These are phyloP conservation scores for Rhabdomys pumilio DNA, from an alignment of 2,797 vertebrate species.

Conservation along the genomic window DNA sequence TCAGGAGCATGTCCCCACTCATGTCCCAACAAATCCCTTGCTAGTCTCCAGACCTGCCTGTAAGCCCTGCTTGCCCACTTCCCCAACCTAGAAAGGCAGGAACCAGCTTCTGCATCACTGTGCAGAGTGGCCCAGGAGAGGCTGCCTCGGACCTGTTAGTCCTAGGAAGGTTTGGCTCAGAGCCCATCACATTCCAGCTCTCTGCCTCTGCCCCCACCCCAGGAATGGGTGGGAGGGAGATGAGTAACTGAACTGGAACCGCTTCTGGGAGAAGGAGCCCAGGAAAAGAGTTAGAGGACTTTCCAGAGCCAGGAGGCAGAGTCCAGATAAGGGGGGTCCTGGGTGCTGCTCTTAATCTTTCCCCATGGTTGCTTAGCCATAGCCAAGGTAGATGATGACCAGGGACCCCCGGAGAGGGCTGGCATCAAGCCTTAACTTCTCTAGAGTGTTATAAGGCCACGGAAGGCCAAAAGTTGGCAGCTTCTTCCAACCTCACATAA, in stretches of 20 bases:
- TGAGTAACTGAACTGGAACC: constrained; percentile 73
- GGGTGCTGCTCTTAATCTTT: not conserved
- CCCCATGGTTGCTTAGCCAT: not conserved
- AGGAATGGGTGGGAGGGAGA: constrained; percentile 73
- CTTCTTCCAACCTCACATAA: not conserved
- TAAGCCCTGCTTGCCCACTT: not conserved
- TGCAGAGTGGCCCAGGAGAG: not conserved
- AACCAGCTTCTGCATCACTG: not conserved
- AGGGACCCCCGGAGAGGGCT: not conserved
- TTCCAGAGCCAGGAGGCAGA: not conserved
- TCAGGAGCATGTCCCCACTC: not conserved
- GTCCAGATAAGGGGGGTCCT: not conserved
- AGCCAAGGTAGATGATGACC: not conserved
- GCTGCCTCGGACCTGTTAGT: constrained; percentile 46
- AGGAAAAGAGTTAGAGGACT: constrained; percentile 1
- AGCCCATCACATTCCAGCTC: constrained; percentile 58
- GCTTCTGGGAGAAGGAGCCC: not conserved
- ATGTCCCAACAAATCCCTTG: not conserved
- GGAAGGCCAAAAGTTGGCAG: not conserved
- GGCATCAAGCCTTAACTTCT: not conserved
- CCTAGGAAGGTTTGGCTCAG: constrained; percentile 64
- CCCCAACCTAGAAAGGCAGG: not conserved
- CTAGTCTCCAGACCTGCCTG: not conserved
- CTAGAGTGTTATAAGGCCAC: not conserved
- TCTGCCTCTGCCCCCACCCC: constrained; percentile 62